A percentile compares a stretch with the other conserved stretches of the same genome.
Evolutionary conservation across 2,113 vertebrate species (phyloP).

Genomic region (Tupaia chinensis): DNA sequence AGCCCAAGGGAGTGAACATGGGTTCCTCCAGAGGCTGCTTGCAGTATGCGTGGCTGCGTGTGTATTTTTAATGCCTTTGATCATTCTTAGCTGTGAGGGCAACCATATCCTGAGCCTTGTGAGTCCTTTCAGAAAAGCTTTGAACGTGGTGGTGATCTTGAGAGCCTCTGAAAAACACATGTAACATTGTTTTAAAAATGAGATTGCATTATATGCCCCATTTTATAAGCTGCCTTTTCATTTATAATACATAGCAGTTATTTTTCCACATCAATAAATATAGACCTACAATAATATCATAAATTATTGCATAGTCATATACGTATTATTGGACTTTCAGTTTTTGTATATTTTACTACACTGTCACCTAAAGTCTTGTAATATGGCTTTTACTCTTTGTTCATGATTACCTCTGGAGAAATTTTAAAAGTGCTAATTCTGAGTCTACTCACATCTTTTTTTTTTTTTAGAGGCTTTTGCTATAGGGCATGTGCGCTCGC

Average conservation of each 20-base stretch:
- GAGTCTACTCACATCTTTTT: neutral
- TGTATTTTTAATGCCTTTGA: neutral
- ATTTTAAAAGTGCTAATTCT: neutral
- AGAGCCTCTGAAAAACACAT: neutral
- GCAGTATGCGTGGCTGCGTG: neutral
- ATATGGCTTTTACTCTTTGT: neutral
- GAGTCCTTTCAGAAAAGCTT: neutral
- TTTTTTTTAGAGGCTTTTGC: too few species aligned
- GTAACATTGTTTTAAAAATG: neutral
- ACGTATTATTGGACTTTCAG: neutral
- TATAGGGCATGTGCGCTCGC: too few species aligned
- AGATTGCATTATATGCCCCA: neutral
- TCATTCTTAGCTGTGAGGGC: neutral
- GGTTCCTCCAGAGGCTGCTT: neutral
- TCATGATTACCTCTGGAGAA: neutral
- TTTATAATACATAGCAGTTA: neutral
- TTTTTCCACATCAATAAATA: neutral
- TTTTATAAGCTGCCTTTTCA: neutral
- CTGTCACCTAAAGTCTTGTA: neutral
- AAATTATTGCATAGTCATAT: neutral
- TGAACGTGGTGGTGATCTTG: neutral
- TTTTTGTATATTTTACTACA: neutral
- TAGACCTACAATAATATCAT: neutral
- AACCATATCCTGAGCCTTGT: neutral
- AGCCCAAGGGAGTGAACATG: neutral